Conservation (phyloP, 1,140 invertebrate species). For the Hestina assimilis region DNA sequence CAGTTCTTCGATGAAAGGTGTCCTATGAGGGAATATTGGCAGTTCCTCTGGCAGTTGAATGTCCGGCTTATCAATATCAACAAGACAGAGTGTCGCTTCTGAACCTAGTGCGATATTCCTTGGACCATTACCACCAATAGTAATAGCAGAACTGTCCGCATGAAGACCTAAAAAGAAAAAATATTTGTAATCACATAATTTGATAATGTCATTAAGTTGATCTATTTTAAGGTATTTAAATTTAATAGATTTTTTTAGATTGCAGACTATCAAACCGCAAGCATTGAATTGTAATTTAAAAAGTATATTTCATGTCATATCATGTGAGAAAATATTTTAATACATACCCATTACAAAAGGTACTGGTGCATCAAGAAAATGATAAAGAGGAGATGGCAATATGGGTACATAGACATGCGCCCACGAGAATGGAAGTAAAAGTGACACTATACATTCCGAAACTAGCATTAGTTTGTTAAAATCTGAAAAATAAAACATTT, state of each 20-base stretch:
- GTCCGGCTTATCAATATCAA: slow-evolving; percentile 95
- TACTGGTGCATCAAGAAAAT: slow-evolving; percentile 99
- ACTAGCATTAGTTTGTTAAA: slow-evolving; percentile 98
- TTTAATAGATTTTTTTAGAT: too few relatives aligned
- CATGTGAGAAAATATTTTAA: neutral
- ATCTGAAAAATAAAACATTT: slow-evolving; percentile 78
- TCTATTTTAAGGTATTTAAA: too few relatives aligned
- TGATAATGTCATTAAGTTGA: too few relatives aligned
- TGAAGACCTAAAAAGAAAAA: slow-evolving; percentile 71
- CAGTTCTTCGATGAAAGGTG: slow-evolving; percentile 92
- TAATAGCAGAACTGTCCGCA: slow-evolving; percentile 68
- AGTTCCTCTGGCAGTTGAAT: slow-evolving; percentile 97
- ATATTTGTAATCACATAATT: neutral
- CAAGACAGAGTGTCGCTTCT: slow-evolving; percentile 94
- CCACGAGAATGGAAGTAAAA: slow-evolving; percentile 98
- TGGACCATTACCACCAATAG: slow-evolving; percentile 51
- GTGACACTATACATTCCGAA: slow-evolving; percentile 93
- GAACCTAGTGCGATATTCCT: slow-evolving; percentile 77
- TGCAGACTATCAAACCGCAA: too few relatives aligned
- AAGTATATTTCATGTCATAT: too few relatives aligned
- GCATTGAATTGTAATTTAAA: too few relatives aligned
- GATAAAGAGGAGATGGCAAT: slow-evolving; percentile 94
- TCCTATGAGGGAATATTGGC: slow-evolving; percentile 93
- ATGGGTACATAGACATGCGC: slow-evolving; percentile 99
- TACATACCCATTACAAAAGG: slow-evolving; percentile 97